Evolutionary conservation across 30 jellyfish, hydroid and myxozoan species (phyloP).

Genomic region (Aurelia aurita complex sp. Pacific): DNA sequence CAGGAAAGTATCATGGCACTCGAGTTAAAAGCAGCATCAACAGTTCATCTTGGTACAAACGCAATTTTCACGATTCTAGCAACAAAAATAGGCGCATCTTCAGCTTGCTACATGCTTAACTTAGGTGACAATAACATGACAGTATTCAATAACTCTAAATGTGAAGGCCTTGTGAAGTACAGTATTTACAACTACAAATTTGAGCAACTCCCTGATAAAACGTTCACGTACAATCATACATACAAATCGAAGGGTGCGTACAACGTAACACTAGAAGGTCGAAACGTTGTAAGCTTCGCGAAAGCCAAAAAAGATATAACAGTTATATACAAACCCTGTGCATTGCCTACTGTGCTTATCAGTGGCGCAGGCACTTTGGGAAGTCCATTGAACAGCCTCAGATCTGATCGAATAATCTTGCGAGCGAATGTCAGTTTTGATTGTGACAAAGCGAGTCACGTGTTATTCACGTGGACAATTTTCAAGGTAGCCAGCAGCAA

Average conservation of each 20-base stretch:
- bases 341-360: conserved; percentile 60
- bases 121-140: conserved; percentile 79
- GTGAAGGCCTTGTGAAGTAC: conserved; percentile 18
- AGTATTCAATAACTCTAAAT: conserved; percentile 47
- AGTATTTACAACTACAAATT: conserved; percentile 10
- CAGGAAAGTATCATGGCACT: conserved; percentile 63
- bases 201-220: conserved; percentile 16
- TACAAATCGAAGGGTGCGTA: conserved; percentile 60
- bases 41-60: conserved; percentile 26
- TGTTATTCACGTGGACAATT: conserved; percentile 74
- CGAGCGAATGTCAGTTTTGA: conserved; percentile 68
- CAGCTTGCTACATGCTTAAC: conserved; percentile 63
- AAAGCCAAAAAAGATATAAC: conserved; percentile 29
- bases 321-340: conserved; percentile 80
- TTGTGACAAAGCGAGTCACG: conserved; percentile 79
- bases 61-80: conserved; percentile 64
- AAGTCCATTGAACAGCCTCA: conserved; percentile 31
- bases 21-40: conserved; percentile 36
- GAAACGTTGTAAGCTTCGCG: conserved; percentile 62
- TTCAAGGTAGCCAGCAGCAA: conserved; percentile 18
- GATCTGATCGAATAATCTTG: conserved; percentile 59
- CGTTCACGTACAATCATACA: conserved; percentile 41
- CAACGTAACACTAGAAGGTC: conserved; percentile 53
- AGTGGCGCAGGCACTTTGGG: conserved; percentile 52
- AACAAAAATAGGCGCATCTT: conserved; percentile 63